Evolutionary conservation across 2,113 vertebrate species (phyloP), one percentile per base, ranked within the genome.

Genomic region (Phrynosoma blainvillii): DNA sequence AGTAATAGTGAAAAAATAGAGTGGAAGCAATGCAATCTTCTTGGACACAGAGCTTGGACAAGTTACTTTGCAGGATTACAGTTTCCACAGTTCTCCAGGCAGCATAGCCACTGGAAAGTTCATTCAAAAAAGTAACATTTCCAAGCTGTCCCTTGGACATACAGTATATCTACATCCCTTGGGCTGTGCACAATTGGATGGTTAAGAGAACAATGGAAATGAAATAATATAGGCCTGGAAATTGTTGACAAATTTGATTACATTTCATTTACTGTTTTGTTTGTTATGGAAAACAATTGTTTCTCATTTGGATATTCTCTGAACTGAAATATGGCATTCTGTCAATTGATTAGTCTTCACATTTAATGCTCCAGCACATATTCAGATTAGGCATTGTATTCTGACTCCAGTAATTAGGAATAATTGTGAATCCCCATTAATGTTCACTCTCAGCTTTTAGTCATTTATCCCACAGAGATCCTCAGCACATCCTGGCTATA

Each of bases 1-100:
- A 84, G 59, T 62, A 79, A 30, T 5, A 86, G 47, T 71, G 65
- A 86, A 71, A 77, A 79, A 86, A 56, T 79, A 86, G 68, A 27
- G 25, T 9, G 70, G 12, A 30, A 40, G 20, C 20, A 79, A 13
- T 56, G n/a, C 11, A 68, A 36, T 83, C 13, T 76, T 36, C 16
- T 59, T 70, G 40, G 40, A 76, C 47, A 59, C 5, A 47, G 40
- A 73, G 23, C 27, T 25, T 25, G 59, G 14, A 62, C 36, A 62
- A 62, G 59, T 62, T 62, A 62, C 13, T 62, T 62, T 16, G 18
- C 2, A 14, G 13, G 59, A 62, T 62, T 1, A 18, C 59, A 18
- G 59, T 62, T 62, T 62, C 59, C 59, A 62, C 12, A 62, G 59
- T 12, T 62, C 59, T 62, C 59, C 12, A 62, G 59, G 18, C 59